Evolutionary conservation across 1,140 invertebrate genomes (phyloP), one percentile per base, ranked within the genome.

Genomic region (Palaemon carinicauda): DNA sequence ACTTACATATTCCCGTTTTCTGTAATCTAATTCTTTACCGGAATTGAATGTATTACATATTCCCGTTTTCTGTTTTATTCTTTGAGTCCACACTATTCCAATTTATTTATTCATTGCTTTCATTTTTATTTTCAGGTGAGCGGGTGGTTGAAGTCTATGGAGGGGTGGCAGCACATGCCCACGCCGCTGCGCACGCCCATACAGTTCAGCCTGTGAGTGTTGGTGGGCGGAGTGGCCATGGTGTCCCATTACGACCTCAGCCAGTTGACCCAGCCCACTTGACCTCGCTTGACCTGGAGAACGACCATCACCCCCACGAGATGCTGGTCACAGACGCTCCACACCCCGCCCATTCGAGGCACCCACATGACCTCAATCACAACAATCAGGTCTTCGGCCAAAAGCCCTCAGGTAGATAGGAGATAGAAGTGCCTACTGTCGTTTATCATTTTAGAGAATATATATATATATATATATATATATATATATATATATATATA

Each of bases 261-360:
- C 77, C 78, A 3, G 50, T 86, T 54, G 83, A 86, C 77, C 83
- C 83, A 24, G 83, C 83, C 77, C 77, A 80, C n/a, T 53, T 86
- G 50, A 86, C 83, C 65, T 86, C 83, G 10, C 51, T 86, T 19
- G 77, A 86, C 83, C 65, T 86, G 77, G 82, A 85, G 56, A 79
- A 50, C 19, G 75, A 85, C 41, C 33, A 84, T 14, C 82, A 27
- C 51, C 24, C n/a, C 82, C 56, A 29, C 50, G 83, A 86, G 21
- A 86, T 86, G 83, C 27, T 78, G 77, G 83, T 86, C 21, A 86
- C 83, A 1, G 60, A 80, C 77, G 41, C 83, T 10, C 74, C 65
- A 21, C 82, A 84, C 3, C 73, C 17, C 15, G 50, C 77, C 60
- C 73, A 54, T 29, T 74, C 79, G 3, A 51, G 53, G 29, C 79